Conservation (phyloP, 2,113 vertebrate genomes). For the Platichthys stellatus region DNA sequence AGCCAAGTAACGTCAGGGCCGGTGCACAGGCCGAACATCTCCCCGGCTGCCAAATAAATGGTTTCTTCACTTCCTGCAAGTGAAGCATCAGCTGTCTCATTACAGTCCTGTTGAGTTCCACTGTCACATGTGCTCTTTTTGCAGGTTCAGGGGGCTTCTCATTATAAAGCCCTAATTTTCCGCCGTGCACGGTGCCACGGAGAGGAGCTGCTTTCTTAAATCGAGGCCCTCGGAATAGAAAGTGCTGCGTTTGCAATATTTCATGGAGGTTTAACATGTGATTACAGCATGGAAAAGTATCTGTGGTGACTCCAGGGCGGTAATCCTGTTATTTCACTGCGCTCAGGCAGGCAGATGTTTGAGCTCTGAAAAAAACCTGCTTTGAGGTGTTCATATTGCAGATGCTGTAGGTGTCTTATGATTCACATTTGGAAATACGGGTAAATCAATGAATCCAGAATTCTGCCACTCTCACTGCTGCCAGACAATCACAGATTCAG, state of each 20-base stretch:
- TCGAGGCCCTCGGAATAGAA: slow-evolving; percentile 9
- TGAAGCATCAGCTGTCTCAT: slow-evolving; percentile 43
- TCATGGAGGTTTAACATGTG: neutral
- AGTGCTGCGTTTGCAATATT: neutral
- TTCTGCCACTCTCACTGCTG: neutral
- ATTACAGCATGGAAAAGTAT: neutral
- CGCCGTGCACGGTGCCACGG: slow-evolving; percentile 7
- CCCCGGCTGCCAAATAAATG: slow-evolving; percentile 29
- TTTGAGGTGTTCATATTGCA: slow-evolving; percentile 13
- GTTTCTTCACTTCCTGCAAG: slow-evolving; percentile 39
- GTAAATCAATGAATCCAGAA: slow-evolving; percentile 8
- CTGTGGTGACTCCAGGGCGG: neutral
- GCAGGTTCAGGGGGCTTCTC: slow-evolving; percentile 62
- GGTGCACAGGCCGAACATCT: neutral
- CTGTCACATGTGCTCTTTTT: slow-evolving; percentile 43
- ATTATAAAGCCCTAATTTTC: slow-evolving; percentile 69
- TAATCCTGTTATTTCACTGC: slow-evolving; percentile 20
- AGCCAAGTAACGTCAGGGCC: slow-evolving; percentile 26
- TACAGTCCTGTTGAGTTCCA: slow-evolving; percentile 24
- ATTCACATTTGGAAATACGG: slow-evolving; percentile 15
- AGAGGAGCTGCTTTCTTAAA: too few relatives aligned
- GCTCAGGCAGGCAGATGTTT: slow-evolving; percentile 15
- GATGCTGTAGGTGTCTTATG: slow-evolving; percentile 15
- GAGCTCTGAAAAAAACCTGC: neutral
- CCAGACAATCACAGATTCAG: slow-evolving; percentile 5